These are phyloP conservation scores for Podarcis cretensis DNA, from an alignment of 2,113 vertebrate genomes.

Conservation along the genomic window DNA sequence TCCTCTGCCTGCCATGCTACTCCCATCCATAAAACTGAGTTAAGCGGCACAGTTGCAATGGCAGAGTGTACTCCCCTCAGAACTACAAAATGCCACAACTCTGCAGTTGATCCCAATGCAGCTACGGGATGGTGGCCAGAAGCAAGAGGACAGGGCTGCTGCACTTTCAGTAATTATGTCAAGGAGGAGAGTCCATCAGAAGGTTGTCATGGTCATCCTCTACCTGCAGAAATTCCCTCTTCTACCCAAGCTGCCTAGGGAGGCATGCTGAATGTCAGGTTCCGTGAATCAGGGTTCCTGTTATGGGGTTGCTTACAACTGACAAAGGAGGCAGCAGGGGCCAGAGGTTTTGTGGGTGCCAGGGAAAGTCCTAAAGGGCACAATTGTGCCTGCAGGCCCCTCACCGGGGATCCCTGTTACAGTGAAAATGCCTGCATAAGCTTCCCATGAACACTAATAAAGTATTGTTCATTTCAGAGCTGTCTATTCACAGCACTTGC, in stretches of 20 bases:
- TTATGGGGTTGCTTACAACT: not conserved
- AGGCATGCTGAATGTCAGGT: not conserved
- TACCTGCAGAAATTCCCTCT: not conserved
- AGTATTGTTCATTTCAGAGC: too few species aligned
- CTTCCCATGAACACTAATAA: not conserved
- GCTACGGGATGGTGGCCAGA: not conserved
- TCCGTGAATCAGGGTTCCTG: not conserved
- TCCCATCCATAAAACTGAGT: not conserved
- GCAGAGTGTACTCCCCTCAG: not conserved
- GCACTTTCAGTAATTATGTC: not conserved
- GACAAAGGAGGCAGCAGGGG: too few species aligned
- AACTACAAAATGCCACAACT: not conserved
- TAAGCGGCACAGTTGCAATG: not conserved
- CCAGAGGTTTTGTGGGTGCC: too few species aligned
- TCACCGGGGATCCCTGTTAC: too few species aligned
- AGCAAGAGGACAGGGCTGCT: not conserved
- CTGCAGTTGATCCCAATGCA: not conserved
- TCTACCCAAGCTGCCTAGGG: not conserved
- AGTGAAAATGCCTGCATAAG: not conserved
- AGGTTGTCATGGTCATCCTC: not conserved
- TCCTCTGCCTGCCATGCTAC: not conserved
- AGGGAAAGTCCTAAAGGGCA: too few species aligned
- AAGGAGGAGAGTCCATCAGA: not conserved
- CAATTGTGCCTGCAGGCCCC: too few species aligned
- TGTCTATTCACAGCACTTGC: not conserved